These are phyloP conservation scores for Papilio polyxenes DNA, from an alignment of 1,140 invertebrate species.

Conservation along the genomic window DNA sequence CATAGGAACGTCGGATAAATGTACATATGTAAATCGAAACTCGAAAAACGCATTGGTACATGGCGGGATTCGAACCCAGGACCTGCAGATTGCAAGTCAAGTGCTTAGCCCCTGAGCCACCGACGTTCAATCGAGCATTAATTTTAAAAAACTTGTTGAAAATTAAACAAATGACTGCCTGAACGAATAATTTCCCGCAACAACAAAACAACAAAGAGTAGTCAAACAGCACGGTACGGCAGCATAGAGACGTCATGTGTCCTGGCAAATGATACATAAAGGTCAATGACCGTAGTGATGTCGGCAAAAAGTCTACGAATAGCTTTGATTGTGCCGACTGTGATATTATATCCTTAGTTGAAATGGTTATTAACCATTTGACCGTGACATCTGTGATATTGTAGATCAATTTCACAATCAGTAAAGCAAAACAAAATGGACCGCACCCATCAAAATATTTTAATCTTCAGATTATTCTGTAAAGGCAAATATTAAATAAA, in stretches of 20 bases:
- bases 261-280: constrained; percentile 3
- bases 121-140: too few species aligned
- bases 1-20: too few species aligned
- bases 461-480: neutral
- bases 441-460: neutral
- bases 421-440: neutral
- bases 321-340: constrained; percentile 13
- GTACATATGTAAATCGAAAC: too few species aligned
- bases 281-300: neutral
- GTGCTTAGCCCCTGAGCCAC: too few species aligned
- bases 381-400: neutral
- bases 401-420: constrained; percentile 17
- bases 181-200: neutral
- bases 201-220: neutral
- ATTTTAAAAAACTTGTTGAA: neutral
- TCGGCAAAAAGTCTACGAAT: constrained; percentile 25
- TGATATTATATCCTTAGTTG: neutral
- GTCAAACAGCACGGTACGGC: neutral
- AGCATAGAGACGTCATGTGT: neutral
- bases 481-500: neutral
- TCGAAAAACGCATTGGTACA: too few species aligned
- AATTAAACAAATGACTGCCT: constrained; percentile 1
- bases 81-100: too few species aligned
- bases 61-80: too few species aligned
- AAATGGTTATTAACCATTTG: constrained; percentile 18